A percentile compares a stretch with the other conserved stretches of the same genome.
Evolutionary conservation across 2,888 invertebrate species (phyloP).

Genomic region (Aproaerema taeniolella): DNA sequence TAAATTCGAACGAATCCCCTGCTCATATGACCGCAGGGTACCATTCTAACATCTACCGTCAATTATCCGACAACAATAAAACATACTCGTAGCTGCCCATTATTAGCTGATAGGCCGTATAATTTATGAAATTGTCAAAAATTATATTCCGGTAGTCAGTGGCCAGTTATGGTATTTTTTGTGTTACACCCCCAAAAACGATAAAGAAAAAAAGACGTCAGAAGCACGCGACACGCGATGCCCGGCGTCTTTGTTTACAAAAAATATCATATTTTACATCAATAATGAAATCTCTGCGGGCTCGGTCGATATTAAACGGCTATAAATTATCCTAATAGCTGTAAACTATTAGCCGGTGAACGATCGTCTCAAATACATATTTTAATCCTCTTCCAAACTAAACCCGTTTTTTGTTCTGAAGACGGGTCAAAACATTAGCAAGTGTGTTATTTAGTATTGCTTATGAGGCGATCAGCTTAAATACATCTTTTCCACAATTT

Average conservation of each 20-base stretch:
- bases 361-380: conserved; percentile 29
- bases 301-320: conserved; percentile 66
- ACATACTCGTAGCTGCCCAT: conserved; percentile 52
- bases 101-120: conserved; percentile 60
- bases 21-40: conserved; percentile 1
- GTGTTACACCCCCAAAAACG: conserved; percentile 55
- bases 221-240: conserved; percentile 75
- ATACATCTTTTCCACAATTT: conserved; percentile 28
- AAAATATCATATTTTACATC: conserved; percentile 46
- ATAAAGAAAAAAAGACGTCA: conserved; percentile 52
- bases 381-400: conserved; percentile 37
- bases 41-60: conserved; percentile 11
- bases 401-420: conserved; percentile 25
- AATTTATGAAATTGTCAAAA: conserved; percentile 75
- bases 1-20: neutral
- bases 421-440: conserved; percentile 36
- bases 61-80: conserved; percentile 28
- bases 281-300: conserved; percentile 67
- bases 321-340: conserved; percentile 75
- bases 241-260: conserved; percentile 41
- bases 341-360: conserved; percentile 50
- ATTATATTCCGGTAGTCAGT: conserved; percentile 76
- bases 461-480: conserved; percentile 19
- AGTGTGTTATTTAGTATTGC: conserved; percentile 28
- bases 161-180: conserved; percentile 67